Conservation (phyloP, 2,797 vertebrate genomes). For the Toxotes lorentzi region DNA sequence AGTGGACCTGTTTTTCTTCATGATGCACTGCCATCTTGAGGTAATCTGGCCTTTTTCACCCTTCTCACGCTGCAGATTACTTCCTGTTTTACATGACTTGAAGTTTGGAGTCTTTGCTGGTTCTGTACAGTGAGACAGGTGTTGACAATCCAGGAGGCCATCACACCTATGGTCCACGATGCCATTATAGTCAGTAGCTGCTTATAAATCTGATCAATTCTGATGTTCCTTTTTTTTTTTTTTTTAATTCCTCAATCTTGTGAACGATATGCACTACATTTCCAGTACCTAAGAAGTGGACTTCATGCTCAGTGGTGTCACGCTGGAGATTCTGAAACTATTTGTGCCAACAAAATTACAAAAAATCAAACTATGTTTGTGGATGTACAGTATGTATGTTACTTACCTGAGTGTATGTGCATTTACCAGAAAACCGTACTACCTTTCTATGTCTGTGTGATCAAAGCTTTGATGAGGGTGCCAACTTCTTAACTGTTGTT, state of each 20-base stretch:
- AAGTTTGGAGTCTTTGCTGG: not conserved
- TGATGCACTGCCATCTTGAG: not conserved
- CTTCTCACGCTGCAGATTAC: constrained; percentile 12
- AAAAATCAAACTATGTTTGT: constrained; percentile 39
- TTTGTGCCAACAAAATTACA: constrained; percentile 76
- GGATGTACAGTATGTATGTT: constrained; percentile 55
- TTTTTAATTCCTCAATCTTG: constrained; percentile 40
- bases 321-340: constrained; percentile 54
- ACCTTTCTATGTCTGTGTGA: constrained; percentile 54
- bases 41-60: constrained; percentile 4
- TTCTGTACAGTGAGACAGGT: constrained; percentile 23
- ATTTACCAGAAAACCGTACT: constrained; percentile 48
- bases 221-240: constrained; percentile 13
- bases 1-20: not conserved
- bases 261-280: constrained; percentile 77
- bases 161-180: constrained; percentile 27
- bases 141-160: constrained; percentile 65
- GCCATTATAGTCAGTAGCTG: constrained; percentile 20
- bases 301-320: constrained; percentile 32
- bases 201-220: constrained; percentile 2
- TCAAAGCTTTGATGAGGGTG: constrained; percentile 47
- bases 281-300: constrained; percentile 59
- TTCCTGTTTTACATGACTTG: constrained; percentile 5
- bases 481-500: constrained; percentile 58
- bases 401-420: constrained; percentile 44